A percentile compares a stretch with the other conserved stretches of the same genome.
phyloP scores from a whole-genome alignment of 2,797 vertebrate genomes.

The Cheirogaleus major region DNA sequence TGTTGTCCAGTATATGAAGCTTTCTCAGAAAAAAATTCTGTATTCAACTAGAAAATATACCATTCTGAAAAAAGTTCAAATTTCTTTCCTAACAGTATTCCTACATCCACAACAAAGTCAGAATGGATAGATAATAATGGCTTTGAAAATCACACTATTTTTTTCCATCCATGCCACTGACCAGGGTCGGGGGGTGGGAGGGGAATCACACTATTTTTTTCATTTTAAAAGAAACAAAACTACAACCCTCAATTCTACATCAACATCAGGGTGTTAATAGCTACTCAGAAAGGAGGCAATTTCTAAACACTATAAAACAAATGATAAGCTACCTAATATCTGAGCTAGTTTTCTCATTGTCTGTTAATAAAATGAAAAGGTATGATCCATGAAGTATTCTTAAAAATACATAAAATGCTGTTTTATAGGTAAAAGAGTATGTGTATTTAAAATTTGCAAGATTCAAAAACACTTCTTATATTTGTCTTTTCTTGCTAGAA shows the following conservation, averaged over 20 bases:
- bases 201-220: not conserved
- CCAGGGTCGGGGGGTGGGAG: too few relatives aligned
- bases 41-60: not conserved
- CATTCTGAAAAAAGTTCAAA: not conserved
- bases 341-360: not conserved
- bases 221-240: constrained; percentile 1
- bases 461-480: not conserved
- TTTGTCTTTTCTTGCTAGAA: not conserved
- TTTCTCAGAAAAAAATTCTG: not conserved
- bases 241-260: not conserved
- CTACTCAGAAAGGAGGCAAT: not conserved
- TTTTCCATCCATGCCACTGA: not conserved
- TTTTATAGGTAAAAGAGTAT: not conserved
- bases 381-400: not conserved
- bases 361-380: constrained; percentile 3
- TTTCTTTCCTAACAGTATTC: not conserved
- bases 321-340: not conserved
- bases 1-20: not conserved
- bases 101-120: not conserved
- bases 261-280: not conserved
- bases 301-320: not conserved
- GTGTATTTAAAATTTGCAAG: not conserved
- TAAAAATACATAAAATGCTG: not conserved
- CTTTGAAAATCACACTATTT: not conserved
- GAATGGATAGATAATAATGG: not conserved